A percentile compares a stretch with the other conserved stretches of the same genome.
Evolutionary conservation across 2,888 invertebrate species (phyloP).

Genomic region (Helleia helle): DNA sequence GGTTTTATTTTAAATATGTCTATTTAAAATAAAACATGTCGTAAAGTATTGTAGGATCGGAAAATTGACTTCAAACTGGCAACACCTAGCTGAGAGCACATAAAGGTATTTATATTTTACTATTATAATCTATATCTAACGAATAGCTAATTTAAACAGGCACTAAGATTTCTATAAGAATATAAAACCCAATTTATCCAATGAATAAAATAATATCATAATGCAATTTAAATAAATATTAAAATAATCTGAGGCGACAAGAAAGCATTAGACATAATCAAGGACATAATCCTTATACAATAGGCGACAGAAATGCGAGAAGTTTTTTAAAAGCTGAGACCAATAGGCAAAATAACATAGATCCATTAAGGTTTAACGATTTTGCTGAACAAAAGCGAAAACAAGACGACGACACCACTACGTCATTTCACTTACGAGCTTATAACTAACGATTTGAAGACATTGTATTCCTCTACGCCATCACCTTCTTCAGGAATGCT

Average conservation of each 20-base stretch:
- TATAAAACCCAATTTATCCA: slow-evolving; percentile 4
- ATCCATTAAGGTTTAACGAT: slow-evolving; percentile 2
- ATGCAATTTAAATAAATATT: too few species aligned
- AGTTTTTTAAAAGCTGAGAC: slow-evolving; percentile 7
- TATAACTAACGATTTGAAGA: slow-evolving; percentile 70
- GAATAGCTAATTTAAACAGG: too few species aligned
- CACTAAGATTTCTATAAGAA: neutral
- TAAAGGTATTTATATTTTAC: too few species aligned
- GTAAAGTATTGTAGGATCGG: too few species aligned
- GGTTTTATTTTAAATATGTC: too few species aligned
- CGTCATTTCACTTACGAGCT: slow-evolving; percentile 66
- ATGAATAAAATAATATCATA: neutral
- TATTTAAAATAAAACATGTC: too few species aligned
- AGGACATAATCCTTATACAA: too few species aligned
- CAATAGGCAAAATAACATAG: slow-evolving; percentile 6
- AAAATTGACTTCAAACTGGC: too few species aligned
- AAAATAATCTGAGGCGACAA: too few species aligned
- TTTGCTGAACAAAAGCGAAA: slow-evolving; percentile 16
- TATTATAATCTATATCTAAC: too few species aligned
- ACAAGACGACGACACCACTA: slow-evolving; percentile 13
- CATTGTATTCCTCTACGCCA: slow-evolving; percentile 72
- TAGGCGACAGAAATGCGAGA: slow-evolving; percentile 7
- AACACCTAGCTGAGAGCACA: too few species aligned
- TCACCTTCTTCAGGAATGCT: slow-evolving; percentile 87
- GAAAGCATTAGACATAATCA: slow-evolving; percentile 11